phyloP scores from a whole-genome alignment of 2,113 vertebrate genomes.

The Chascanopsetta lugubris region DNA sequence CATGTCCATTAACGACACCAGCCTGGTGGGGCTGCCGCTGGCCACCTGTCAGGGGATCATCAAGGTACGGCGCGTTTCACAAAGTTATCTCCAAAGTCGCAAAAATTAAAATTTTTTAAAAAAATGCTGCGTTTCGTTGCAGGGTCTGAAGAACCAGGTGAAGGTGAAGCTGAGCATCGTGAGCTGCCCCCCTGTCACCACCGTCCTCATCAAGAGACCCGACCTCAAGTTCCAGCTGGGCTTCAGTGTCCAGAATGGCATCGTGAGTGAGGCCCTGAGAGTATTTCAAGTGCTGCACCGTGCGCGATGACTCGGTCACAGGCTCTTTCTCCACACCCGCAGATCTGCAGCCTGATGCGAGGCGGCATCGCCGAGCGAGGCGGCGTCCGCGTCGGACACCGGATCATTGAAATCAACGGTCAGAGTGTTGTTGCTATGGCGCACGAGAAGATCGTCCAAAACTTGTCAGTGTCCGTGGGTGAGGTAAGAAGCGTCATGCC shows the following conservation, averaged over 20 bases:
- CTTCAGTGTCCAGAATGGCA: slow-evolving; percentile 98
- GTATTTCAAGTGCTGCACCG: neutral
- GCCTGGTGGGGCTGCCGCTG: slow-evolving; percentile 94
- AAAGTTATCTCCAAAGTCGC: too few relatives aligned
- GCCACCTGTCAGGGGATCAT: slow-evolving; percentile 98
- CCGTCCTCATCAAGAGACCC: slow-evolving; percentile 95
- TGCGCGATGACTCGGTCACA: neutral
- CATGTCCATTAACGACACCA: slow-evolving; percentile 98
- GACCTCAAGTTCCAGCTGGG: slow-evolving; percentile 98
- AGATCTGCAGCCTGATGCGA: slow-evolving; percentile 99
- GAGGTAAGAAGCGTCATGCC: slow-evolving; percentile 84
- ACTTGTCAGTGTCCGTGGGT: slow-evolving; percentile 95
- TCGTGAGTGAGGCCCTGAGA: slow-evolving; percentile 85
- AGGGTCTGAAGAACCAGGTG: slow-evolving; percentile 94
- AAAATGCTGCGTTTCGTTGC: slow-evolving; percentile 18
- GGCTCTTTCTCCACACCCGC: slow-evolving; percentile 12
- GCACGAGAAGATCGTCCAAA: slow-evolving; percentile 98
- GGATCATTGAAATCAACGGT: slow-evolving; percentile 98
- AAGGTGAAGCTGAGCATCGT: slow-evolving; percentile 96
- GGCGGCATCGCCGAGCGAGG: slow-evolving; percentile 97
- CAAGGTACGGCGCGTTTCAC: slow-evolving; percentile 84
- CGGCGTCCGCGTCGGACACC: slow-evolving; percentile 94
- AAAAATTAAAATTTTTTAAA: too few relatives aligned
- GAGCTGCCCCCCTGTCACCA: slow-evolving; percentile 97
- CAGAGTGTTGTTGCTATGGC: slow-evolving; percentile 98